Evolutionary conservation across 2,888 invertebrate genomes (phyloP), one percentile per base, ranked within the genome.

Genomic region (Diarsia rubi): DNA sequence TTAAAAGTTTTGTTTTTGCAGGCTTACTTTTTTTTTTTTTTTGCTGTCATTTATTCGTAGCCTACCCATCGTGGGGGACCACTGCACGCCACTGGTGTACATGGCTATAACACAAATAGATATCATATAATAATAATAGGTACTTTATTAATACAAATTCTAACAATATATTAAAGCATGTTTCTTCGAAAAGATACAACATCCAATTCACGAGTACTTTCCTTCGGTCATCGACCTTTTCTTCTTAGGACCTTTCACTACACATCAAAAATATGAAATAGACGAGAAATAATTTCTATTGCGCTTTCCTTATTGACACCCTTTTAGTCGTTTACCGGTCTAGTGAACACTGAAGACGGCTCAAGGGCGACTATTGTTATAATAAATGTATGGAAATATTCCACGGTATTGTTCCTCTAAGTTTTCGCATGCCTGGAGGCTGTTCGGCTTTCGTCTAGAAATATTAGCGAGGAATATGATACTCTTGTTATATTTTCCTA

Each of bases 231-330:
- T 37, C 14, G 45, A 52, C n/a, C 44, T 62, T 57, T 19, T 14
- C n/a, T 14, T 27, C 24, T 31, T 27, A 9, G 31, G 24, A 67
- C 68, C 62, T 64, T 59, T 62, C 64, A 62, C 54, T 57, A 64
- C 44, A 75, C 52, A 66, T 74, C 44, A 59, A 66, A 69, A 69
- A 77, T 77, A 78, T 45, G 44, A 69, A 75, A 75, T 69, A 73
- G 67, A 37, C 27, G 42, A 62, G 52, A 84, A 79, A 72, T 84
- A 71, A 86, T 82, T 77, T 69, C 68, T 74, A 66, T 62, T 57
- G 62, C 73, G 47, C 72, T 62, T 72, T 75, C 66, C 64, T 75
- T 77, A 87, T 85, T 78, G 85, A 87, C 85, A 84, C 82, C 79
- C 79, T 85, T 82, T 84, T 69, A 81, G 85, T 42, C 69, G 67